phyloP scores from a whole-genome alignment of 2,797 vertebrate species.

The Cossypha niveicapilla region DNA sequence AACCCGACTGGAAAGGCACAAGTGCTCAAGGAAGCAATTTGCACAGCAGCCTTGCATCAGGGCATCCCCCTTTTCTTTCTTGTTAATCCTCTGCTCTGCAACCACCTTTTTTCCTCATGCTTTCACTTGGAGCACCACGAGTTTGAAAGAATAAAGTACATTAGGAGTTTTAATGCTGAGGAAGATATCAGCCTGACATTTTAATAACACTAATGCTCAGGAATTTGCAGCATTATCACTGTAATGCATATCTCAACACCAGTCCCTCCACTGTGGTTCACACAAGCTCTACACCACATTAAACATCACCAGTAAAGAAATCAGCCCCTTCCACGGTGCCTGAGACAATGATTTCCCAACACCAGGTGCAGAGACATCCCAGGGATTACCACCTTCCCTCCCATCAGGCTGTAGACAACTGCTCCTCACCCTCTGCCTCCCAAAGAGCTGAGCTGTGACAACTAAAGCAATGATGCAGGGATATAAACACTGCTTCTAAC shows the following conservation, averaged over 20 bases:
- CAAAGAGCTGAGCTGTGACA: neutral
- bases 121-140: neutral
- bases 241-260: constrained; percentile 28
- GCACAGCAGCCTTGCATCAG: neutral
- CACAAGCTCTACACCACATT: neutral
- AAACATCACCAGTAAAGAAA: neutral
- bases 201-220: constrained; percentile 55
- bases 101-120: neutral
- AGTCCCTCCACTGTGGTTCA: neutral
- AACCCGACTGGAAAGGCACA: neutral
- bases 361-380: neutral
- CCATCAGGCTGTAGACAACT: neutral
- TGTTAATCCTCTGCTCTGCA: constrained; percentile 7
- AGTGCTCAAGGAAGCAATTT: neutral
- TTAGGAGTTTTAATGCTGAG: constrained; percentile 59
- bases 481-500: neutral
- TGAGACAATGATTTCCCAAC: neutral
- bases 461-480: neutral
- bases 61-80: neutral
- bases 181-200: constrained; percentile 62
- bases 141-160: constrained; percentile 58
- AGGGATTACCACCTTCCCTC: neutral
- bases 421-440: neutral
- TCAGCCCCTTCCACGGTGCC: neutral
- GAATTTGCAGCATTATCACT: constrained; percentile 76